Percentiles rank a stretch among this genome's conserved stretches.
phyloP scores from a whole-genome alignment of 2,113 vertebrate genomes.

The Pluvialis apricaria region DNA sequence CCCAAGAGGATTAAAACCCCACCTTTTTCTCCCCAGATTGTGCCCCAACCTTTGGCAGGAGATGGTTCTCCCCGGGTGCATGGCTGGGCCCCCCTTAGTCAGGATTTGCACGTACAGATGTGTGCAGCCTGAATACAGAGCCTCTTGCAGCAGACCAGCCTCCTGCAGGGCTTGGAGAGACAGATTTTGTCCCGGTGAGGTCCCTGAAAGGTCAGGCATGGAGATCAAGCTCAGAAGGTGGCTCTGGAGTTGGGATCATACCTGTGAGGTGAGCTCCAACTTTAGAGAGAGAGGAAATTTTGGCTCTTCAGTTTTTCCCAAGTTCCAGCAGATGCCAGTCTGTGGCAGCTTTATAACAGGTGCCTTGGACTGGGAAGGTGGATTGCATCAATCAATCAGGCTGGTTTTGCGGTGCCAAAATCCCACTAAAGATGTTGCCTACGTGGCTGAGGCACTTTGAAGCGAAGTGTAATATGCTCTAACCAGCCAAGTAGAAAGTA shows the following conservation, averaged over 20 bases:
- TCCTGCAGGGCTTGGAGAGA: background rate
- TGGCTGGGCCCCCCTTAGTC: no score
- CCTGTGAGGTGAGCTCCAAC: background rate
- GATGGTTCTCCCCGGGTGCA: background rate
- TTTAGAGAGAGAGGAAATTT: background rate
- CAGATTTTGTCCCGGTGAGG: background rate
- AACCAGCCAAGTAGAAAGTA: background rate
- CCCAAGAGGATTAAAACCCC: background rate
- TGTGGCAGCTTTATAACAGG: background rate
- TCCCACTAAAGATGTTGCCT: background rate
- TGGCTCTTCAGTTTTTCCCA: background rate
- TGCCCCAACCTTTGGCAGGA: background rate
- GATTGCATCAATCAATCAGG: background rate
- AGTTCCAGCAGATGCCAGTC: background rate
- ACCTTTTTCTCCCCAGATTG: background rate
- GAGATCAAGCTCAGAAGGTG: background rate
- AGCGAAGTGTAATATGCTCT: background rate
- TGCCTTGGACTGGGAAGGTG: background rate
- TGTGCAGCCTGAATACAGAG: background rate
- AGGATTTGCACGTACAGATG: background rate
- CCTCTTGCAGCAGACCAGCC: background rate
- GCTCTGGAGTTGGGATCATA: background rate
- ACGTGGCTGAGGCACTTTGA: accelerated
- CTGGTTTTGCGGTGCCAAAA: background rate
- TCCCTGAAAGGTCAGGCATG: background rate